Evolutionary conservation across 2,797 vertebrate genomes (phyloP).

Genomic region (Peromyscus eremicus): DNA sequence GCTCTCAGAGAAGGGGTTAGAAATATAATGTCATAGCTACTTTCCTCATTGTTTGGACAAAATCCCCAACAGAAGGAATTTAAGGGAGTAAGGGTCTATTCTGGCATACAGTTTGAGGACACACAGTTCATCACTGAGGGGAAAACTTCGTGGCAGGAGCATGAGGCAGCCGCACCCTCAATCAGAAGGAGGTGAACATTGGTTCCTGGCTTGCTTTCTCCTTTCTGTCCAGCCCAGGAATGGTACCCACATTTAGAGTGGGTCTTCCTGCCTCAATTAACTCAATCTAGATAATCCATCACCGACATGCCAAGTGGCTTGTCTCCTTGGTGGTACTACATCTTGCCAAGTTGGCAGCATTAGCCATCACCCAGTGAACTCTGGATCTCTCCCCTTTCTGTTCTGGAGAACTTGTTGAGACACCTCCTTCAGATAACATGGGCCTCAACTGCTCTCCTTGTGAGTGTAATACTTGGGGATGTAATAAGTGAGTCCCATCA

Average conservation of each 20-base stretch:
- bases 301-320: not conserved
- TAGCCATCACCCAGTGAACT: not conserved
- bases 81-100: not conserved
- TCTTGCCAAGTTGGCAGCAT: not conserved
- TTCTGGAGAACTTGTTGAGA: not conserved
- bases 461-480: not conserved
- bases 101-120: not conserved
- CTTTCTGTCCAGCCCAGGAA: not conserved
- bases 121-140: not conserved
- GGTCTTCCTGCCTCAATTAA: not conserved
- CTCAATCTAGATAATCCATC: not conserved
- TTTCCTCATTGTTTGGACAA: not conserved
- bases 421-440: not conserved
- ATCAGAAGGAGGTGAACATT: not conserved
- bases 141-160: not conserved
- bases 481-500: not conserved
- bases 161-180: rapidly evolving
- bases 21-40: not conserved
- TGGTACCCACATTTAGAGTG: not conserved
- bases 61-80: not conserved
- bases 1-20: not conserved
- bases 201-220: not conserved
- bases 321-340: not conserved
- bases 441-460: not conserved
- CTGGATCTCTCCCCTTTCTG: not conserved